phyloP scores from a whole-genome alignment of 2,797 vertebrate genomes.

The Gymnopithys bicolor region DNA sequence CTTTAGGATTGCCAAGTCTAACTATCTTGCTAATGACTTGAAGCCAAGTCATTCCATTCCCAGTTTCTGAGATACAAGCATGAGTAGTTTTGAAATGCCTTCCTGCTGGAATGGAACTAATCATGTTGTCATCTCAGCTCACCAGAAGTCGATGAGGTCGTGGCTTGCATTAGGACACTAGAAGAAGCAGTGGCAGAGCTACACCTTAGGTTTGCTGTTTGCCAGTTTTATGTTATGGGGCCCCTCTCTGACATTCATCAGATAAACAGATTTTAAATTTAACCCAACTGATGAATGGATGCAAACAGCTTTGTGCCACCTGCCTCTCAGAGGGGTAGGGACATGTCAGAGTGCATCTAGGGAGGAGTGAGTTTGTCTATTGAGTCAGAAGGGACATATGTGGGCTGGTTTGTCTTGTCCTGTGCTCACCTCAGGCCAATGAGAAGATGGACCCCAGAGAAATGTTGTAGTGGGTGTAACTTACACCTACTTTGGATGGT shows the following conservation, averaged over 20 bases:
- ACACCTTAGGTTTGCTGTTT: neutral
- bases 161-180: neutral
- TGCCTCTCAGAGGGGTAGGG: neutral
- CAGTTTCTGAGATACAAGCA: neutral
- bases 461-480: neutral
- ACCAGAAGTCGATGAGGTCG: fast-evolving
- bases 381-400: neutral
- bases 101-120: neutral
- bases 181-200: neutral
- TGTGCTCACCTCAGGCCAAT: neutral
- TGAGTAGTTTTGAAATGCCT: neutral
- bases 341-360: neutral
- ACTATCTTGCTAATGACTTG: neutral
- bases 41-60: neutral
- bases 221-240: neutral
- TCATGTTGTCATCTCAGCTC: neutral
- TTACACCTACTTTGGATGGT: neutral
- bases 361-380: neutral
- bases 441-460: neutral
- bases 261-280: neutral
- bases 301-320: neutral
- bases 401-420: neutral
- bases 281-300: neutral
- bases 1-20: neutral
- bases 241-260: neutral